phyloP scores from a whole-genome alignment of 2,797 vertebrate species.

The Malurus splendens region DNA sequence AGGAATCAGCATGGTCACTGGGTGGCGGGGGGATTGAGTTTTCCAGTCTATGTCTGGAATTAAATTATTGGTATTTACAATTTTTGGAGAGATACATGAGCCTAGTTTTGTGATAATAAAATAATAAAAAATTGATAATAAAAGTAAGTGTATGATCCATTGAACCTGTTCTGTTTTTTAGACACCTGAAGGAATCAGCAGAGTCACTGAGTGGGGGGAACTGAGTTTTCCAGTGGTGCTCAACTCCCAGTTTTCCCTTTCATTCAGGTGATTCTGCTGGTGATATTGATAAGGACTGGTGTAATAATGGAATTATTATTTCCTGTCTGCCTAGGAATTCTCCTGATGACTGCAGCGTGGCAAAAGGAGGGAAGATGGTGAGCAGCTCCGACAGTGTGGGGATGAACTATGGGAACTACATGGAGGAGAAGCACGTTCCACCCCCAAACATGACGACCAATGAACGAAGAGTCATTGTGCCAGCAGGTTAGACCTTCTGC shows the following conservation, averaged over 20 bases:
- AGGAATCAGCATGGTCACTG: background rate
- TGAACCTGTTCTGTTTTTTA: background rate
- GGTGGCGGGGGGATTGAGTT: background rate
- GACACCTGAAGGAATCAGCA: background rate
- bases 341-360: conserved; percentile 79
- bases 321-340: conserved; percentile 72
- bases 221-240: background rate
- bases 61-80: too few relatives aligned
- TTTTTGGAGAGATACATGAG: too few relatives aligned
- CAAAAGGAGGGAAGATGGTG: conserved; percentile 80
- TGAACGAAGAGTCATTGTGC: conserved; percentile 85
- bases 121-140: background rate
- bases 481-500: conserved; percentile 75
- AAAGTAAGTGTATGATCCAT: background rate
- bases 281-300: background rate
- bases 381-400: conserved; percentile 70
- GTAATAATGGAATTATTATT: background rate
- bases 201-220: background rate
- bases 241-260: background rate
- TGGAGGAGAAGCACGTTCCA: conserved; percentile 84
- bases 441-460: conserved; percentile 86
- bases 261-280: background rate
- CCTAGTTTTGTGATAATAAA: too few relatives aligned
- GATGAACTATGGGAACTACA: conserved; percentile 81
- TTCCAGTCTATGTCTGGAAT: background rate